Base-by-base conservation (phyloP, 2,797 vertebrate genomes). In the Odontamblyopus lacepedii region DNA sequence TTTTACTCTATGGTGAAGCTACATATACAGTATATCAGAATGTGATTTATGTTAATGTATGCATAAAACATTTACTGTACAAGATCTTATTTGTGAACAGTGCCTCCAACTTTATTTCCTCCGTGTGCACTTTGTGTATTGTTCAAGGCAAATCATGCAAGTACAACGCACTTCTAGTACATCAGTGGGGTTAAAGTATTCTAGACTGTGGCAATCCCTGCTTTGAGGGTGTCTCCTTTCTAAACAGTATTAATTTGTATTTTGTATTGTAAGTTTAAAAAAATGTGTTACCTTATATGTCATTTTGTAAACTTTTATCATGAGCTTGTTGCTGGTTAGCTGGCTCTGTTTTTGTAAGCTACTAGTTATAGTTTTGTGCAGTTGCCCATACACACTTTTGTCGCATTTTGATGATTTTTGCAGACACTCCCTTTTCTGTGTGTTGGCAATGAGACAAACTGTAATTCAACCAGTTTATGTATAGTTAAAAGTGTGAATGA, bases 261-360 rank as follows among this genome's bases (percentile, higher is more conserved):
- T 87, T 88, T 90, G 86, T 91, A 78, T 89, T 85, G 83, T 53
- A 78, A 86, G 56, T 74, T 76, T 55, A 23, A 56, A 78, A 75
- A 77, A 77, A 13, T 48, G 2, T 82, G 57, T 79, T 77, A 80
- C 67, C 76, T 65, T 63, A 61, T 63, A 61, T 68, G 70, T 77
- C 57, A 68, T 83, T 78, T 85, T 65, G 75, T 78, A 64, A 70
- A 70, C 79, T 88, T 79, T 77, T 44, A 75, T 70, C 7, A 64
- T 91, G 93, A 95, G 95, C 95, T 94, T 87, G 95, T 96, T 95
- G 95, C 95, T 97, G 95, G 95, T 91, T 94, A 91, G 94, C 95
- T 93, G 93, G 95, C 95, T 96, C 93, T 77, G 81, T 89, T 84
- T 87, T 71, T 29, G 73, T 88, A 87, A 88, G 87, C 83, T 85